Evolutionary conservation across 2,113 vertebrate species (phyloP).

Genomic region (Thomomys bottae): DNA sequence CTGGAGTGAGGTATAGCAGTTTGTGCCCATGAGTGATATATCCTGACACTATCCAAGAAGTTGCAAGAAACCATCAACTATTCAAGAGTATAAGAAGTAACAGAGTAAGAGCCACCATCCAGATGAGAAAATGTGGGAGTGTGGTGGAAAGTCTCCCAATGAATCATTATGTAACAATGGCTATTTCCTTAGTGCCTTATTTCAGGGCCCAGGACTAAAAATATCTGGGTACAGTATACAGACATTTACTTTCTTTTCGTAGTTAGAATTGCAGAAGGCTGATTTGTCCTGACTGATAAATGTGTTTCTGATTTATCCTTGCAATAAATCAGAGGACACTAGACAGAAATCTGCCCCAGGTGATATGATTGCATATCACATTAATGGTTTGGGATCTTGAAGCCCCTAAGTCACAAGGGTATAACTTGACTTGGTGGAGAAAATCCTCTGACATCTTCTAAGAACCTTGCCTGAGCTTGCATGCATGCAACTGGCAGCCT

Average conservation of each 20-base stretch:
- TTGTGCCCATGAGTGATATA: background rate
- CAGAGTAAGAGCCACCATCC: background rate
- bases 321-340: constrained; percentile 16
- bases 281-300: background rate
- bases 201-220: background rate
- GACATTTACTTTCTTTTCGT: constrained; percentile 11
- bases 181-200: background rate
- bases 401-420: constrained; percentile 36
- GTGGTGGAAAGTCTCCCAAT: background rate
- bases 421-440: constrained; percentile 19
- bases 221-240: background rate
- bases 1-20: background rate
- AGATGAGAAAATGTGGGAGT: background rate
- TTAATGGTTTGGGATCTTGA: constrained; percentile 35
- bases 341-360: constrained; percentile 33
- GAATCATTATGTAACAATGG: background rate
- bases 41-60: background rate
- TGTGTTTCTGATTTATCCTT: constrained; percentile 44
- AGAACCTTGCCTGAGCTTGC: background rate
- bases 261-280: constrained; percentile 25
- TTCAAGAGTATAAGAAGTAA: background rate
- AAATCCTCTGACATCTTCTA: constrained; percentile 2
- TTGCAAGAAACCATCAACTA: constrained; percentile 36
- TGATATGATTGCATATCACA: background rate
- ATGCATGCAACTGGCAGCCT: background rate